phyloP scores from a whole-genome alignment of 2,888 invertebrate species.

The Amiota minor region DNA sequence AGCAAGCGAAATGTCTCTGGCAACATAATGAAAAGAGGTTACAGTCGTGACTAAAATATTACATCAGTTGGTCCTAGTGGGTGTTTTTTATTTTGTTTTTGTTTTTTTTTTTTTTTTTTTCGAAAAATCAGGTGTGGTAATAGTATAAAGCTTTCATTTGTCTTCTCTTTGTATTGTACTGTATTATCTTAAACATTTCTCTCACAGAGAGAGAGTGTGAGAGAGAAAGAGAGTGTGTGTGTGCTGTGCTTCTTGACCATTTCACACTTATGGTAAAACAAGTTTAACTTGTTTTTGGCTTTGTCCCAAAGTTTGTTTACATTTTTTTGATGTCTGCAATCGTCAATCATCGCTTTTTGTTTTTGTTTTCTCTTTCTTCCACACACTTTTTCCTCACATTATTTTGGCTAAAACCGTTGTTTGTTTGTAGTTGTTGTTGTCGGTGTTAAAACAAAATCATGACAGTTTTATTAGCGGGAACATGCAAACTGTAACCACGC shows the following conservation, averaged over 20 bases:
- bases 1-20: constrained; percentile 34
- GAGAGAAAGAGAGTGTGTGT: too few species aligned
- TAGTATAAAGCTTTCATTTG: background rate
- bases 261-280: constrained; percentile 42
- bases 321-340: constrained; percentile 49
- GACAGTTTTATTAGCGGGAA: constrained; percentile 47
- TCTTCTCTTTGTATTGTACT: too few species aligned
- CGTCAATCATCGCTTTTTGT: background rate
- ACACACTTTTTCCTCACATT: constrained; percentile 52
- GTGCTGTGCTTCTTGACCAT: background rate
- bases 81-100: constrained; percentile 36
- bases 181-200: too few species aligned
- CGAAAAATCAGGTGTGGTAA: constrained; percentile 60
- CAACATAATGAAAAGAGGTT: constrained; percentile 45
- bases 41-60: constrained; percentile 49
- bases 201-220: too few species aligned
- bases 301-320: constrained; percentile 55
- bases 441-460: constrained; percentile 38
- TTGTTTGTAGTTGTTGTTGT: too few species aligned
- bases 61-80: constrained; percentile 37
- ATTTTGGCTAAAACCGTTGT: constrained; percentile 1
- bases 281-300: constrained; percentile 50
- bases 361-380: constrained; percentile 29
- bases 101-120: too few species aligned
- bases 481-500: constrained; percentile 41